Evolutionary conservation across 2,797 vertebrate species (phyloP).

Genomic region (Buceros bicornis): DNA sequence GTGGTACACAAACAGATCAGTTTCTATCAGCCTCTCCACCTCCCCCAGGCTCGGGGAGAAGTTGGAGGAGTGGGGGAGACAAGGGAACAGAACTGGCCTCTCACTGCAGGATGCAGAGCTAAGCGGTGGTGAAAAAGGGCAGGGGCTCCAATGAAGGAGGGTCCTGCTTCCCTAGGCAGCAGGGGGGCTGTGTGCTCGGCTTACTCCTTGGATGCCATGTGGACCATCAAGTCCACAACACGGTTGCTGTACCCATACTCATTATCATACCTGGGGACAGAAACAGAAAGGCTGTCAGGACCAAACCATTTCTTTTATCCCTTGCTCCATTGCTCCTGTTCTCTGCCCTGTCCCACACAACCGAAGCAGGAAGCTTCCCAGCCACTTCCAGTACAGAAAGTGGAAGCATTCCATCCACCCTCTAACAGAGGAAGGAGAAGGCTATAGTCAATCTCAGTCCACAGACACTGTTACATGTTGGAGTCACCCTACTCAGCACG

Average conservation of each 20-base stretch:
- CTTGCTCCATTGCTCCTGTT: background rate
- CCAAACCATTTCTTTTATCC: background rate
- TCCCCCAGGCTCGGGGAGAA: constrained; percentile 69
- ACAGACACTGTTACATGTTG: accelerated
- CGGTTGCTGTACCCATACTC: constrained; percentile 95
- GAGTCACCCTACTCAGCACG: background rate
- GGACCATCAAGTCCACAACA: constrained; percentile 92
- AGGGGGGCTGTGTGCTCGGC: constrained; percentile 32
- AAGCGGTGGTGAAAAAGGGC: constrained; percentile 55
- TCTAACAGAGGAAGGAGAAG: accelerated
- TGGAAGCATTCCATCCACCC: background rate
- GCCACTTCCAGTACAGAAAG: background rate
- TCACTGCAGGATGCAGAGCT: constrained; percentile 73
- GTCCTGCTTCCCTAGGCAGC: constrained; percentile 68
- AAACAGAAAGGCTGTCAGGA: background rate
- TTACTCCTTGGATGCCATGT: constrained; percentile 94
- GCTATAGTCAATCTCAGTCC: background rate
- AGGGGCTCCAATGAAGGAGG: constrained; percentile 44
- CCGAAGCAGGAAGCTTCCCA: background rate
- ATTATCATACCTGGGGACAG: constrained; percentile 91
- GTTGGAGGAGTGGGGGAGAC: constrained; percentile 75
- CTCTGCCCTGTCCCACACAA: background rate
- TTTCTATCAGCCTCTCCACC: constrained; percentile 77
- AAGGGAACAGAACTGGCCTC: constrained; percentile 68
- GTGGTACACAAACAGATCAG: constrained; percentile 74